Evolutionary conservation across 2,797 vertebrate genomes (phyloP).

Genomic region (Acanthornis magna): DNA sequence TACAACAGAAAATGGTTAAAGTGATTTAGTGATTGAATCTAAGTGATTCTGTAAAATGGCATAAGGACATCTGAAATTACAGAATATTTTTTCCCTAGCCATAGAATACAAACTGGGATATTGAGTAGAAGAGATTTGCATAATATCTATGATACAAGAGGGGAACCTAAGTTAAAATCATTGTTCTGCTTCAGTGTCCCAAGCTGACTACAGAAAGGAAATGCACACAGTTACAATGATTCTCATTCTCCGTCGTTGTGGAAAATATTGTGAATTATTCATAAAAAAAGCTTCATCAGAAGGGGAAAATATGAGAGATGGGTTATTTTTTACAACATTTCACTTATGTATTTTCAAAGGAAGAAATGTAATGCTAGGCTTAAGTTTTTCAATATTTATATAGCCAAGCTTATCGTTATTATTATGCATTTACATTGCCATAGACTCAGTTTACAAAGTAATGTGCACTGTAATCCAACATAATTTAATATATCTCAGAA

Average conservation of each 20-base stretch:
- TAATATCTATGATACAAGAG: not conserved
- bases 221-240: not conserved
- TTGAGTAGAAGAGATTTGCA: slow-evolving; percentile 15
- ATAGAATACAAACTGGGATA: not conserved
- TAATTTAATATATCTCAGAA: slow-evolving; percentile 53
- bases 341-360: slow-evolving; percentile 29
- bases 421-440: not conserved
- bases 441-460: slow-evolving; percentile 27
- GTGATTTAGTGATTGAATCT: not conserved
- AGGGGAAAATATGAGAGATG: not conserved
- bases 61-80: not conserved
- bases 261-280: slow-evolving; percentile 26
- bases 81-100: not conserved
- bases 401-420: not conserved
- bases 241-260: not conserved
- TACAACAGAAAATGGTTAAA: not conserved
- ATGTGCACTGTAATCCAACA: slow-evolving; percentile 19
- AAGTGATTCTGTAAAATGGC: not conserved
- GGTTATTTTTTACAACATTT: slow-evolving; percentile 6
- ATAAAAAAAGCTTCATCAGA: not conserved
- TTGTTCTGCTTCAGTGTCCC: not conserved
- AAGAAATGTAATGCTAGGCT: not conserved
- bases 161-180: not conserved
- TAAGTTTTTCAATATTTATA: slow-evolving; percentile 6
- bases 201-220: slow-evolving; percentile 27